phyloP scores from a whole-genome alignment of 2,888 invertebrate species.

The Harmothoe impar region DNA sequence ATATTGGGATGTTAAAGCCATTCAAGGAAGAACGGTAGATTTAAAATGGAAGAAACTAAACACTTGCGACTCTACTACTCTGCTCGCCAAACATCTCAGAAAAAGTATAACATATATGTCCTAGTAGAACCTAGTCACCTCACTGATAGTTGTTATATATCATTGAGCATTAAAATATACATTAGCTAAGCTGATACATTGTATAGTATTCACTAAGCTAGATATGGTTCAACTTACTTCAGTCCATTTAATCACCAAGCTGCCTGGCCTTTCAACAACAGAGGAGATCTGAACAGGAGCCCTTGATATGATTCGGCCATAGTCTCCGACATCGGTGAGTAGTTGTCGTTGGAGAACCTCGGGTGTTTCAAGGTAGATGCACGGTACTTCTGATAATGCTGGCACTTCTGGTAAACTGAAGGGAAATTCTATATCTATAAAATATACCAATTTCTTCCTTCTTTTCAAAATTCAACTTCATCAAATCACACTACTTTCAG shows the following conservation, averaged over 20 bases:
- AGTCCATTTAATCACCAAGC: slow-evolving; percentile 85
- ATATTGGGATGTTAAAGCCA: background rate
- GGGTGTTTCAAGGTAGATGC: slow-evolving; percentile 85
- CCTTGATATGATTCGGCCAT: slow-evolving; percentile 79
- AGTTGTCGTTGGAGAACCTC: slow-evolving; percentile 71
- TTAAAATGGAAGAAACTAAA: background rate
- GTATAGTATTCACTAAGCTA: too few relatives aligned
- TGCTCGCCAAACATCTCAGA: too few relatives aligned
- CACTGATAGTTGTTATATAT: too few relatives aligned
- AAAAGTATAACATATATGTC: too few relatives aligned
- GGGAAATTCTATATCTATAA: background rate
- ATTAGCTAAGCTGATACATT: too few relatives aligned
- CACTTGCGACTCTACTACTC: too few relatives aligned
- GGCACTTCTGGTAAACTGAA: slow-evolving; percentile 86
- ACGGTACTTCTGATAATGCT: slow-evolving; percentile 85
- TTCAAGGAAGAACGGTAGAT: background rate
- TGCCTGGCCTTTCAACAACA: slow-evolving; percentile 85
- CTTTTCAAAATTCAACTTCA: background rate
- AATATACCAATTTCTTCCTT: background rate
- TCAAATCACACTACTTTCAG: too few relatives aligned
- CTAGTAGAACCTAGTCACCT: too few relatives aligned
- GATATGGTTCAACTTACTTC: slow-evolving; percentile 78
- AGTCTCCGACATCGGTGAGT: slow-evolving; percentile 73
- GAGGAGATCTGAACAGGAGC: slow-evolving; percentile 85
- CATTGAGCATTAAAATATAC: too few relatives aligned